Evolutionary conservation across 2,888 invertebrate genomes (phyloP).

Genomic region (Nomada fucata): DNA sequence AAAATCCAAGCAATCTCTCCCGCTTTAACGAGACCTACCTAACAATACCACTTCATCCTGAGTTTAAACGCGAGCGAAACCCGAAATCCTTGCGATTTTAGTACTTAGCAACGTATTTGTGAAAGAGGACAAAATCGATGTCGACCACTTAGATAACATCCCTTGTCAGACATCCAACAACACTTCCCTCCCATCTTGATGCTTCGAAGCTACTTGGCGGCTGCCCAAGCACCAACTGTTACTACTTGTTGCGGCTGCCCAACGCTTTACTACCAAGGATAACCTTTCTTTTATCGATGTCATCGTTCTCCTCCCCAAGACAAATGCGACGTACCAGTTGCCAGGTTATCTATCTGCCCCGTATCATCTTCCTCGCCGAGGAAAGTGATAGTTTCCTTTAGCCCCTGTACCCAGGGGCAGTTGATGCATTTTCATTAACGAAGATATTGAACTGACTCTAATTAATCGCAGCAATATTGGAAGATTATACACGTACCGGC

Average conservation of each 20-base stretch:
- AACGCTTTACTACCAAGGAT: conserved; percentile 34
- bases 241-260: conserved; percentile 74
- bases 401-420: background rate
- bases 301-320: conserved; percentile 2
- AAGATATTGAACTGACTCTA: background rate
- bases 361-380: background rate
- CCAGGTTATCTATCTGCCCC: conserved; percentile 22
- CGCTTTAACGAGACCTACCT: no score
- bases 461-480: background rate
- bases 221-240: conserved; percentile 42
- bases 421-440: background rate
- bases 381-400: no score
- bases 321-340: conserved; percentile 37
- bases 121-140: background rate
- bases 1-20: no score
- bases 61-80: background rate
- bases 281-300: conserved; percentile 46
- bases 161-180: background rate
- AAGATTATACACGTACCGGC: background rate
- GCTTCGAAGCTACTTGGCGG: conserved; percentile 50
- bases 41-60: background rate
- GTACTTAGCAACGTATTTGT: background rate
- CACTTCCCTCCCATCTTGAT: conserved; percentile 1
- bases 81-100: background rate
- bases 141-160: background rate